A percentile compares a stretch with the other conserved stretches of the same genome.
Evolutionary conservation across 2,113 vertebrate species (phyloP).

Genomic region (Sinocyclocheilus grahami): DNA sequence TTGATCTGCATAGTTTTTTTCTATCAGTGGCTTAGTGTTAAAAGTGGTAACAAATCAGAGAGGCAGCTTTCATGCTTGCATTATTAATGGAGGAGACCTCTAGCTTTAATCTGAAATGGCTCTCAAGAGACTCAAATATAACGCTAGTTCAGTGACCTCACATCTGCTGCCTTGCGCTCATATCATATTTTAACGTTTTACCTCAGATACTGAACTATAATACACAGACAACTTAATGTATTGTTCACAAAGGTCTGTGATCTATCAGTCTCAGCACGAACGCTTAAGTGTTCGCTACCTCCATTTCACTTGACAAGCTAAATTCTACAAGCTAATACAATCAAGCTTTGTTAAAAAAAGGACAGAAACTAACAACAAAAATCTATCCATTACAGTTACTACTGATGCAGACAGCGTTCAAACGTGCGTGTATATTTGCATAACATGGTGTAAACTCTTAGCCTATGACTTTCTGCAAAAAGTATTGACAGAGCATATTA

Average conservation of each 20-base stretch:
- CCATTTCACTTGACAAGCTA: background rate
- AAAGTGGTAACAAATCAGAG: conserved; percentile 18
- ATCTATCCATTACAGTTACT: background rate
- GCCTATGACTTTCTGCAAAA: background rate
- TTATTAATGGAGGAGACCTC: conserved; percentile 38
- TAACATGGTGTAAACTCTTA: background rate
- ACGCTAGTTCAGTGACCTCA: conserved; percentile 35
- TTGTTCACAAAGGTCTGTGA: background rate
- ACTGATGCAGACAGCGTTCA: background rate
- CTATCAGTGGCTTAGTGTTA: background rate
- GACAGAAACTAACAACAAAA: background rate
- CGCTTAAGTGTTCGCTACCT: background rate
- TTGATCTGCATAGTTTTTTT: background rate
- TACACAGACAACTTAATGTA: conserved; percentile 3
- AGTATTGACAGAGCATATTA: background rate
- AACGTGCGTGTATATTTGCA: background rate
- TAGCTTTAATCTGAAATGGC: conserved; percentile 36
- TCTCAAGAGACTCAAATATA: conserved; percentile 37
- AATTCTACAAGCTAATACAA: background rate
- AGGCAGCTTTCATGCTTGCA: conserved; percentile 14
- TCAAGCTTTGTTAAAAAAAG: background rate
- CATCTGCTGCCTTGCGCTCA: conserved; percentile 29
- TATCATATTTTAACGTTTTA: conserved; percentile 15
- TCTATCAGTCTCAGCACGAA: background rate
- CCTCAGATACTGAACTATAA: conserved; percentile 15